A percentile compares a stretch with the other conserved stretches of the same genome.
phyloP scores from a whole-genome alignment of 1,140 invertebrate species.

The Drosophila equinoxialis region DNA sequence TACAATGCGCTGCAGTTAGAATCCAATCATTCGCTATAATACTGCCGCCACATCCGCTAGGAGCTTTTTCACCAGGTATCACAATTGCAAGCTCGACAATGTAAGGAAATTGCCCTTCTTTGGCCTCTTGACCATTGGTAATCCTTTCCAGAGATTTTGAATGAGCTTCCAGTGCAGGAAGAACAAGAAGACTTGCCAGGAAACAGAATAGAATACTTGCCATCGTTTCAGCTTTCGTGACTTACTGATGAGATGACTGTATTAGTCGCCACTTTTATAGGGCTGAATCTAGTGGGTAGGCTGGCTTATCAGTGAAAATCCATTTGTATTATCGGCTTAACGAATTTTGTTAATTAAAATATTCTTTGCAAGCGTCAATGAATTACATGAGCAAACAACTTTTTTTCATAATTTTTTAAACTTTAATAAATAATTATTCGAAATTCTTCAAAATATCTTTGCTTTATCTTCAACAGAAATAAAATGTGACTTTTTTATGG shows the following conservation, averaged over 20 bases:
- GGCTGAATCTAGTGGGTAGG: background rate
- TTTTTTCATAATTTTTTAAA: too few relatives aligned
- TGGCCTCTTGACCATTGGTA: background rate
- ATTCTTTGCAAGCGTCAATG: constrained; percentile 6
- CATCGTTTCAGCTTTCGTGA: too few relatives aligned
- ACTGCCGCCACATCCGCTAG: constrained; percentile 1
- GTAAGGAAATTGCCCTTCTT: constrained; percentile 8
- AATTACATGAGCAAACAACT: constrained; percentile 9
- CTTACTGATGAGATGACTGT: too few relatives aligned
- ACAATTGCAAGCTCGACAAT: background rate
- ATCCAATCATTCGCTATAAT: constrained; percentile 17
- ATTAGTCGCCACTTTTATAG: background rate
- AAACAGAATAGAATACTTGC: background rate
- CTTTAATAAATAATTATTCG: too few relatives aligned
- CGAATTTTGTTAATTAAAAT: constrained; percentile 1
- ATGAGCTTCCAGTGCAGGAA: background rate
- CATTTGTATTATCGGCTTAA: background rate
- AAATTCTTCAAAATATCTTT: too few relatives aligned
- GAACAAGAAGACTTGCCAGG: background rate
- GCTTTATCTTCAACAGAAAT: too few relatives aligned
- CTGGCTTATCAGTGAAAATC: background rate
- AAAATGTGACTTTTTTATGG: too few relatives aligned
- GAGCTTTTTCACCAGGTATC: too few relatives aligned
- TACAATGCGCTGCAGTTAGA: constrained; percentile 12
- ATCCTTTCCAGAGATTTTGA: background rate